A percentile compares a stretch with the other conserved stretches of the same genome.
Conservation (phyloP, 2,888 invertebrate species). For the Parascotia fuliginaria region DNA sequence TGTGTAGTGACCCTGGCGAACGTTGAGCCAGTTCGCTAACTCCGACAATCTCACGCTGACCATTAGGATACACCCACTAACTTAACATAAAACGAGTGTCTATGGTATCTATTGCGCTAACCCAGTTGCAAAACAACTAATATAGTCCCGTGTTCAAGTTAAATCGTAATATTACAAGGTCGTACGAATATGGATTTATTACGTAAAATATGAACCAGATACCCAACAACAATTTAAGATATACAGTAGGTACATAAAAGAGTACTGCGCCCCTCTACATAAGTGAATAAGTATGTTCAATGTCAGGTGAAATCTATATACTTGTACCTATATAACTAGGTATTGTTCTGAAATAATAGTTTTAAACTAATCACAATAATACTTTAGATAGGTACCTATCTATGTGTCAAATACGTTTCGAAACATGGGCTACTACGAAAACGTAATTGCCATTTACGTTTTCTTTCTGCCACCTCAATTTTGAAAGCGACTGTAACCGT, state of each 20-base stretch:
- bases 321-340: no score
- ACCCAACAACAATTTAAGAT: no score
- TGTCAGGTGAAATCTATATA: conserved; percentile 7
- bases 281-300: conserved; percentile 4
- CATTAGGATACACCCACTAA: conserved; percentile 82
- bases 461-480: no score
- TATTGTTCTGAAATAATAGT: no score
- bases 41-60: conserved; percentile 69
- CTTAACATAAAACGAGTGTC: conserved; percentile 67
- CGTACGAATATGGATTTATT: conserved; percentile 4
- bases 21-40: conserved; percentile 23
- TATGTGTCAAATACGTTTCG: no score
- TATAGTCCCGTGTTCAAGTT: conserved; percentile 39
- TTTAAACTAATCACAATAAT: no score
- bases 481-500: no score
- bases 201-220: conserved; percentile 21
- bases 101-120: conserved; percentile 67
- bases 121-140: conserved; percentile 69
- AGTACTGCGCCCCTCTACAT: conserved; percentile 2
- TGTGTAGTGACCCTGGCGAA: conserved; percentile 30
- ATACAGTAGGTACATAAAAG: no score
- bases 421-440: no score
- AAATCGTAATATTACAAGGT: conserved; percentile 26
- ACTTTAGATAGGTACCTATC: no score
- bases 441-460: no score